Evolutionary conservation across 1,140 invertebrate genomes (phyloP).

Genomic region (Linepithema humile): DNA sequence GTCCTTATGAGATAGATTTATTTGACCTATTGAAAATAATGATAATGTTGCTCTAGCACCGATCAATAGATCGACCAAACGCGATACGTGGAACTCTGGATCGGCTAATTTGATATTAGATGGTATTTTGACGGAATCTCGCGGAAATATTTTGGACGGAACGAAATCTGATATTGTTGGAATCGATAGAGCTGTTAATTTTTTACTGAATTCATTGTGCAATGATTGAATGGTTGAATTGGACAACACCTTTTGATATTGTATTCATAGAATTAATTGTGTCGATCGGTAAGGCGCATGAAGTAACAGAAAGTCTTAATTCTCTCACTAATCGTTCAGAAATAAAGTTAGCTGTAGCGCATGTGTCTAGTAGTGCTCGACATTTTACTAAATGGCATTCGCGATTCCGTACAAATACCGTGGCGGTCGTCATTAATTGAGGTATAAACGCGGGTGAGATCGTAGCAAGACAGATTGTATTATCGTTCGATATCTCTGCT

Average conservation of each 20-base stretch:
- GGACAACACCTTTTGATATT: not conserved
- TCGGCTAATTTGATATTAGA: slow-evolving; percentile 7
- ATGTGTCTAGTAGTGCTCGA: too few relatives aligned
- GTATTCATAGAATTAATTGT: not conserved
- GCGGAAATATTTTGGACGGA: not conserved
- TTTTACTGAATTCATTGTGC: not conserved
- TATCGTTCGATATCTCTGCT: too few relatives aligned
- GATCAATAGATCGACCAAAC: not conserved
- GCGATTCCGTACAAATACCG: not conserved
- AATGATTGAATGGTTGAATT: not conserved
- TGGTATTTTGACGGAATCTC: not conserved
- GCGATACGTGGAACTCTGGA: slow-evolving; percentile 4
- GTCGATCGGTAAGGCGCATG: not conserved
- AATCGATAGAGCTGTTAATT: not conserved
- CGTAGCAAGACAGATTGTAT: too few relatives aligned
- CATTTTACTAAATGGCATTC: not conserved
- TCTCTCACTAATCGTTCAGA: not conserved
- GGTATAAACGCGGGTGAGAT: too few relatives aligned
- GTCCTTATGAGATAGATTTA: not conserved
- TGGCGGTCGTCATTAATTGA: not conserved
- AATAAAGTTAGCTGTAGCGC: not conserved
- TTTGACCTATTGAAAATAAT: not conserved
- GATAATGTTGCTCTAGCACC: slow-evolving; percentile 1
- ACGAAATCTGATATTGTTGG: not conserved
- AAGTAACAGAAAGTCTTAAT: not conserved